A percentile compares a stretch with the other conserved stretches of the same genome.
Evolutionary conservation across 2,888 invertebrate genomes (phyloP).

Genomic region (Rotaria magnacalcarata): DNA sequence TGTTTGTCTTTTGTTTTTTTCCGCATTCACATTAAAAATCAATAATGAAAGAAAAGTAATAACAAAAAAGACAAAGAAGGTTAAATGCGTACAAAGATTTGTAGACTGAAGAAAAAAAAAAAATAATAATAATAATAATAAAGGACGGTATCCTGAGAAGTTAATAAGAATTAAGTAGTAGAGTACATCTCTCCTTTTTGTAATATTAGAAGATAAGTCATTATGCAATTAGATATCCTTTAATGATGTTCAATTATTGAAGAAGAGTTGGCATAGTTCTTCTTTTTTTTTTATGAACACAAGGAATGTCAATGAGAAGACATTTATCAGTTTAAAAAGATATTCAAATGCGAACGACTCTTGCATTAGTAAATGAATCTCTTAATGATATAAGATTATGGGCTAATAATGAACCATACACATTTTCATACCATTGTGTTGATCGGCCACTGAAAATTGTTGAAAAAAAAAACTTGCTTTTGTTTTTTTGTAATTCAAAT

Average conservation of each 20-base stretch:
- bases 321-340: not conserved
- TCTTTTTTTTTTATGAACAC: not conserved
- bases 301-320: not conserved
- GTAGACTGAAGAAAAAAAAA: not conserved
- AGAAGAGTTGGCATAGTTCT: not conserved
- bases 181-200: not conserved
- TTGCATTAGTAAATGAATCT: not conserved
- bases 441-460: not conserved
- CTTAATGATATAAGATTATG: constrained; percentile 19
- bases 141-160: not conserved
- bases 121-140: not conserved
- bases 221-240: not conserved
- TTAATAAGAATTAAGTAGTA: not conserved
- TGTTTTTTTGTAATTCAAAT: not conserved
- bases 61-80: not conserved
- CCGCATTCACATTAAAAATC: not conserved
- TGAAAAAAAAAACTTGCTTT: too few relatives aligned
- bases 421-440: constrained; percentile 34
- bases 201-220: not conserved
- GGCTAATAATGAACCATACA: not conserved
- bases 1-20: not conserved
- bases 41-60: not conserved
- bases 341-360: not conserved
- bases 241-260: not conserved
- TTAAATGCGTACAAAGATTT: not conserved